phyloP scores from a whole-genome alignment of 2,797 vertebrate species.

The Astyanax mexicanus region DNA sequence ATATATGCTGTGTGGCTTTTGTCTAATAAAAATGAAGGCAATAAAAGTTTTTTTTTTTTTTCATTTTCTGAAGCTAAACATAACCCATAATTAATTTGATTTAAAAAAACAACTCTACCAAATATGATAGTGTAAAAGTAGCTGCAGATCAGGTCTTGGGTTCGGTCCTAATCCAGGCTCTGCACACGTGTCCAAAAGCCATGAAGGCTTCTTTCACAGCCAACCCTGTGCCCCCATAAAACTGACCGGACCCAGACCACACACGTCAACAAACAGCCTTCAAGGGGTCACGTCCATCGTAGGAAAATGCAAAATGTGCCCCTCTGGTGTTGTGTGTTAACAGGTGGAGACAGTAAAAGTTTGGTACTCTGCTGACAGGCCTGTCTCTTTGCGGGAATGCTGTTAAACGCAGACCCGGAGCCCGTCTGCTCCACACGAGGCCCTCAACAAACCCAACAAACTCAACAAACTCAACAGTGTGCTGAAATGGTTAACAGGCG shows the following conservation, averaged over 20 bases:
- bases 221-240: constrained; percentile 39
- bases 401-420: constrained; percentile 26
- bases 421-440: background rate
- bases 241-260: constrained; percentile 46
- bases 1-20: no score
- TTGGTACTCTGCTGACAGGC: constrained; percentile 33
- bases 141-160: background rate
- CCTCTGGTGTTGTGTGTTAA: constrained; percentile 60
- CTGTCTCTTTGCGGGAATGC: constrained; percentile 33
- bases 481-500: constrained; percentile 38
- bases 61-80: no score
- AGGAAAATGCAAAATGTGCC: constrained; percentile 41
- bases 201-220: background rate
- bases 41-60: no score
- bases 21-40: no score
- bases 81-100: no score
- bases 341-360: constrained; percentile 59
- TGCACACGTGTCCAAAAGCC: constrained; percentile 26
- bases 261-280: constrained; percentile 49
- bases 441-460: no score
- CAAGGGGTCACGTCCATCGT: constrained; percentile 29
- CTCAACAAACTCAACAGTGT: constrained; percentile 4
- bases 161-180: background rate
- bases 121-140: no score
- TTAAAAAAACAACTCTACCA: no score